Conservation (phyloP, 2,113 vertebrate genomes). For the Casuarius casuarius region DNA sequence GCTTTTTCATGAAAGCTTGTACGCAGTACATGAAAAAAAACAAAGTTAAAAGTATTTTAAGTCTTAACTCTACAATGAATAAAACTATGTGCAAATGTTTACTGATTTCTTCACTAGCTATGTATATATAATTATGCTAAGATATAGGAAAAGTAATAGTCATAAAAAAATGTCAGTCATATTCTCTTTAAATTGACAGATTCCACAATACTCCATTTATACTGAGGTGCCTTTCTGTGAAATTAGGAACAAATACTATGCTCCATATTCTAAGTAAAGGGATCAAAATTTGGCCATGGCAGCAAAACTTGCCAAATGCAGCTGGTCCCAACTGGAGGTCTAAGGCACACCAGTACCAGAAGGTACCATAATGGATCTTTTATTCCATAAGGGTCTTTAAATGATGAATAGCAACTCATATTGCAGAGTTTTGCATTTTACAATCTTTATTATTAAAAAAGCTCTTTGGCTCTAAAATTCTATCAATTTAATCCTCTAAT, state of each 20-base stretch:
- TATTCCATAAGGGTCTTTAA: not conserved
- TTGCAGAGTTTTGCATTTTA: not conserved
- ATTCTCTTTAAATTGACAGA: not conserved
- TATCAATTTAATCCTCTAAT: not conserved
- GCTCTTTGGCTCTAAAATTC: not conserved
- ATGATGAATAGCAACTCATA: not conserved
- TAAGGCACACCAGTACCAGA: too few relatives aligned
- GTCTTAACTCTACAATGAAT: not conserved
- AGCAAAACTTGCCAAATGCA: not conserved
- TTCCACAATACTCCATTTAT: not conserved
- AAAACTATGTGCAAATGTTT: not conserved
- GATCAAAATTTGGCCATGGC: not conserved
- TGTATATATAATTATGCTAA: not conserved
- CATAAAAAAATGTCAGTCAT: fast-evolving
- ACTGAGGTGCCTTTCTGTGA: not conserved
- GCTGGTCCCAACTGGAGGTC: not conserved
- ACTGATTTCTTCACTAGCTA: not conserved
- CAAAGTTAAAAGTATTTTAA: not conserved
- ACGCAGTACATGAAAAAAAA: not conserved
- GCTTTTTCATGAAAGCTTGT: not conserved
- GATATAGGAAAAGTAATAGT: not conserved
- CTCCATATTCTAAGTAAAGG: not conserved
- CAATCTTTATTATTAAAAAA: not conserved
- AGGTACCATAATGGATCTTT: not conserved
- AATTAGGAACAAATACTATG: not conserved